These are phyloP conservation scores for Mirounga angustirostris DNA, from an alignment of 2,113 vertebrate genomes.

Conservation along the genomic window DNA sequence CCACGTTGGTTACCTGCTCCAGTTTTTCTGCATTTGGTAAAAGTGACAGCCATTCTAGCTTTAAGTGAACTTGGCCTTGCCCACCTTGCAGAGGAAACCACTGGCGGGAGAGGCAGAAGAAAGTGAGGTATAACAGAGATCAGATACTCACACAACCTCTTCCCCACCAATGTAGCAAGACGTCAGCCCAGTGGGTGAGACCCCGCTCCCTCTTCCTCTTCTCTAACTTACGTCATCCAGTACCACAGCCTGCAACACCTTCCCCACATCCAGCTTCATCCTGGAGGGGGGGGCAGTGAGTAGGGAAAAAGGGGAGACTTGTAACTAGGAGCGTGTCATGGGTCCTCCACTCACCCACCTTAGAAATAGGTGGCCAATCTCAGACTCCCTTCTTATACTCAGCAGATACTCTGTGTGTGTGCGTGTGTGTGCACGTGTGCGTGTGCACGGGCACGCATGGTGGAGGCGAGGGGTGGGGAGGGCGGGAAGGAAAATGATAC, in stretches of 20 bases:
- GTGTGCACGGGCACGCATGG: fast-evolving
- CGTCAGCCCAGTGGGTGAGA: not conserved
- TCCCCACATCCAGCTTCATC: constrained; percentile 94
- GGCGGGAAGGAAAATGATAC: not conserved
- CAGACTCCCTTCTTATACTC: not conserved
- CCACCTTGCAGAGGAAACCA: constrained; percentile 93
- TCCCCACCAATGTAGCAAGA: not conserved
- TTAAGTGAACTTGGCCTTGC: constrained; percentile 92
- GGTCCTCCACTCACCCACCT: not conserved
- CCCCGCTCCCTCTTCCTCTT: not conserved
- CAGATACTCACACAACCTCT: not conserved
- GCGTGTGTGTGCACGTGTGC: not conserved
- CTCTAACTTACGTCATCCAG: constrained; percentile 92
- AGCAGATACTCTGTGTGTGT: not conserved
- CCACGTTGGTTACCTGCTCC: constrained; percentile 88
- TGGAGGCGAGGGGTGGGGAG: not conserved
- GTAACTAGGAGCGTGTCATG: not conserved
- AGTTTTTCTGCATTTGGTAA: constrained; percentile 91
- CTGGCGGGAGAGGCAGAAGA: constrained; percentile 82
- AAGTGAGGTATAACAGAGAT: not conserved
- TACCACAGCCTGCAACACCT: constrained; percentile 91
- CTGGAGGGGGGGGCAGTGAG: constrained; percentile 77
- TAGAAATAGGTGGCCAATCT: not conserved
- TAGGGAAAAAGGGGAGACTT: no score
- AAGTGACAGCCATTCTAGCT: constrained; percentile 95